Conservation (phyloP, 2,888 invertebrate species). For the Nephrotoma guestfalica region DNA sequence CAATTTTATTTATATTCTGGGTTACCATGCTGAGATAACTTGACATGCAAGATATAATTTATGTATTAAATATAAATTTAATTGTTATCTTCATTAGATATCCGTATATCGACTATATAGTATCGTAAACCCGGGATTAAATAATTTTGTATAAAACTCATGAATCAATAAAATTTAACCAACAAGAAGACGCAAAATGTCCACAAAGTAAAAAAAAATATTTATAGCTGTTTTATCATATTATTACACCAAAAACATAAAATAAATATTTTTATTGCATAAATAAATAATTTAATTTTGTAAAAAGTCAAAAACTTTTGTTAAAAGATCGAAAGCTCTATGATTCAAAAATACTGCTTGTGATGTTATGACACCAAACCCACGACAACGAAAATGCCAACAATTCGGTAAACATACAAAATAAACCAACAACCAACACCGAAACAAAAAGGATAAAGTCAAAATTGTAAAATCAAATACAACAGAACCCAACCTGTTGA, state of each 20-base stretch:
- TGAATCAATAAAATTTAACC: background rate
- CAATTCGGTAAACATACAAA: background rate
- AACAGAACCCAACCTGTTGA: background rate
- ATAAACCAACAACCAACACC: background rate
- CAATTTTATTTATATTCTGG: too few species aligned
- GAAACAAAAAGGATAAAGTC: background rate
- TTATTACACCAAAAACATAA: background rate
- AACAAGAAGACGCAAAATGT: background rate
- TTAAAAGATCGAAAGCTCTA: background rate
- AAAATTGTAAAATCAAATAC: background rate
- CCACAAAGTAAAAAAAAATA: background rate
- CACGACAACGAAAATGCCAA: background rate
- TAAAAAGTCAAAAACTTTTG: background rate
- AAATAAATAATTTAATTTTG: background rate
- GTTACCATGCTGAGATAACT: too few species aligned
- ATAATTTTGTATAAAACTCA: background rate
- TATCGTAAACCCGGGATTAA: background rate
- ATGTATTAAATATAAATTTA: too few species aligned
- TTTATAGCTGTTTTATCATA: background rate
- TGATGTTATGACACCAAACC: background rate
- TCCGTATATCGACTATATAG: background rate
- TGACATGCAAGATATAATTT: too few species aligned
- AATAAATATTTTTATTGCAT: background rate
- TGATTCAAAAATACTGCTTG: background rate
- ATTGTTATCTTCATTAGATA: too few species aligned